Base-by-base conservation (phyloP, 64 coral and sea anemone genomes). In the Orbicella faveolata region DNA sequence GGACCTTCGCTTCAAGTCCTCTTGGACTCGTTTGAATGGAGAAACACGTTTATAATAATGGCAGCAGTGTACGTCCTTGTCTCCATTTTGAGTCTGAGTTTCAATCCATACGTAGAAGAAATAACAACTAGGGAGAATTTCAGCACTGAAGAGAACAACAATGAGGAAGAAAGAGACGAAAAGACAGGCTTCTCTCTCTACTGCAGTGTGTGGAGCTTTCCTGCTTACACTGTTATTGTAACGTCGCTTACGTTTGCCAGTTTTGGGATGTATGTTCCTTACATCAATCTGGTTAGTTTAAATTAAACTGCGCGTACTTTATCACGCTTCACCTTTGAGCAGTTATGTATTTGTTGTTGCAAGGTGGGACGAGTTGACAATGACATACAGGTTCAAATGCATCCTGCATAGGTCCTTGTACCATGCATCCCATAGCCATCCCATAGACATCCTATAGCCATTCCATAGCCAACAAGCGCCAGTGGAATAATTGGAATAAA, bases 1-100 rank as follows among this genome's bases (percentile, higher is more conserved):
- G 93, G 93, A 16, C 93, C 93, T 14, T 69, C 73, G 52, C 36
- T 86, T 53, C 93, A 94, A 77, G 9, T 65, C 15, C 74, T 94
- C 26, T 64, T 94, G 30, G 88, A 86, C 26, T 10, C 4, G 72
- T 62, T 90, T 74, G 88, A 61, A 26, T 94, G 88, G 93, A 78
- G 86, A 67, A 36, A 10, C 14, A 78, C 80, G 2, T 89, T 80
- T 62, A 74, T 87, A 4, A 77, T 94, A 10, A 70, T 90, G 33
- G 88, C 74, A 0, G 57, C 72, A 30, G 33, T 2, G 4, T 91
- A 65, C 74, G 35, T 2, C 1, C 14, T 91, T 36, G 37, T 74
- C 0, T 74, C 63, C 36, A 14, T 85, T 0, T 9, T 86, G 34
- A 75, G 26, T 26, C 36, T 76, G 18, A 39, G 11, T 44, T 91